phyloP scores from a whole-genome alignment of 2,113 vertebrate species.

The Pimephales promelas region DNA sequence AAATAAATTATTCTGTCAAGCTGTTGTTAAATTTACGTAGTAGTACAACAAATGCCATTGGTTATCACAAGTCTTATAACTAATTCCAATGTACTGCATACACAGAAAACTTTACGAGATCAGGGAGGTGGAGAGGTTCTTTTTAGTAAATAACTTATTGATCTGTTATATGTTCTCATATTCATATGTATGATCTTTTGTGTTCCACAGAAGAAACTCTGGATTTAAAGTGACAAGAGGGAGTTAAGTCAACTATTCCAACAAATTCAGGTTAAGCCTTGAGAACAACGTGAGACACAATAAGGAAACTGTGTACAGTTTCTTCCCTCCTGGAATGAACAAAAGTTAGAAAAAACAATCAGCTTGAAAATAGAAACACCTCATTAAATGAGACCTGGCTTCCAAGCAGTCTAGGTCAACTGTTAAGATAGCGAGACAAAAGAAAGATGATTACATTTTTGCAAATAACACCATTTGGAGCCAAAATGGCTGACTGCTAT shows the following conservation, averaged over 20 bases:
- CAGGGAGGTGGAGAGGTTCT: not conserved
- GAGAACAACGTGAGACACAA: slow-evolving; percentile 21
- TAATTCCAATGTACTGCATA: not conserved
- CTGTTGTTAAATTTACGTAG: too few species aligned
- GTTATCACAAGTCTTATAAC: not conserved
- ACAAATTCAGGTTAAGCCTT: not conserved
- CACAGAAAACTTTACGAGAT: not conserved
- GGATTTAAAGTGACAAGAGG: not conserved
- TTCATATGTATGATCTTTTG: not conserved
- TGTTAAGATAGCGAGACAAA: slow-evolving; percentile 30
- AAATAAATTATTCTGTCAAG: too few species aligned
- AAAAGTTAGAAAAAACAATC: slow-evolving; percentile 53
- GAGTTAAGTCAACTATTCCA: not conserved
- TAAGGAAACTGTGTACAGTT: not conserved
- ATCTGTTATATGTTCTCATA: not conserved
- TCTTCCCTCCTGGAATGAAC: slow-evolving; percentile 47
- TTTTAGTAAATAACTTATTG: not conserved
- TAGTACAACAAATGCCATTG: not conserved
- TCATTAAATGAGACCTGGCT: slow-evolving; percentile 46
- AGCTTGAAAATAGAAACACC: slow-evolving; percentile 51
- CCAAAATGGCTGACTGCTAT: slow-evolving; percentile 35
- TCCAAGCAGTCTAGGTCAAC: slow-evolving; percentile 15
- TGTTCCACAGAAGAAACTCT: not conserved
- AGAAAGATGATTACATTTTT: slow-evolving; percentile 16
- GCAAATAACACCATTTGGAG: slow-evolving; percentile 15